A percentile compares a stretch with the other conserved stretches of the same genome.
phyloP scores from a whole-genome alignment of 2,113 vertebrate genomes.

The Mola mola region DNA sequence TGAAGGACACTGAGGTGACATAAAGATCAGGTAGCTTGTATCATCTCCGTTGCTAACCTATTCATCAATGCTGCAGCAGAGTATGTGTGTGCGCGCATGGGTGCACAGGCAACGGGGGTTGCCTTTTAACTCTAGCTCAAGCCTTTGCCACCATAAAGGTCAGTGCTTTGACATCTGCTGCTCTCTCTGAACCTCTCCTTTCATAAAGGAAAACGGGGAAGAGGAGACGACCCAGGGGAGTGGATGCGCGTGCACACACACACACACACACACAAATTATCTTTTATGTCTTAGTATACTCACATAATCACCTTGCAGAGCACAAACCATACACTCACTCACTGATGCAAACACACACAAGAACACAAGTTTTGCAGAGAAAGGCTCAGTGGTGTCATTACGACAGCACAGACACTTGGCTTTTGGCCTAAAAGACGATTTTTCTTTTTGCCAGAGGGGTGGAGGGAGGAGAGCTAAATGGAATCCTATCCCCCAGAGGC shows the following conservation, averaged over 20 bases:
- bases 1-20: conserved; percentile 43
- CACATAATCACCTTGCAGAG: conserved; percentile 16
- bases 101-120: conserved; percentile 10
- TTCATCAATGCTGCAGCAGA: conserved; percentile 23
- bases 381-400: conserved; percentile 59
- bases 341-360: conserved; percentile 38
- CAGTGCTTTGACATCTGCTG: conserved; percentile 79
- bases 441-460: conserved; percentile 28
- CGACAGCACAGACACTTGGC: conserved; percentile 48
- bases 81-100: conserved; percentile 3
- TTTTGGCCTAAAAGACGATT: conserved; percentile 48
- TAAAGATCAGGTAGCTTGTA: conserved; percentile 53
- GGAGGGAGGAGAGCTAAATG: conserved; percentile 60
- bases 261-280: conserved; percentile 34
- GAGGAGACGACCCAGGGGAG: conserved; percentile 76
- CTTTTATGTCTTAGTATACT: conserved; percentile 31
- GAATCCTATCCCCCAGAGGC: conserved; percentile 70
- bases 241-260: conserved; percentile 23
- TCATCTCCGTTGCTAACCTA: conserved; percentile 48
- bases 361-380: conserved; percentile 38
- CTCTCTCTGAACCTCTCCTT: conserved; percentile 75
- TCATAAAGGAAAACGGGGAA: conserved; percentile 73
- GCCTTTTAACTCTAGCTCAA: conserved; percentile 70
- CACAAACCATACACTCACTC: conserved; percentile 33
- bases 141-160: conserved; percentile 77